Percentiles rank a stretch among this genome's conserved stretches.
Evolutionary conservation across 1,140 invertebrate genomes (phyloP).

Genomic region (Cydia amplana): DNA sequence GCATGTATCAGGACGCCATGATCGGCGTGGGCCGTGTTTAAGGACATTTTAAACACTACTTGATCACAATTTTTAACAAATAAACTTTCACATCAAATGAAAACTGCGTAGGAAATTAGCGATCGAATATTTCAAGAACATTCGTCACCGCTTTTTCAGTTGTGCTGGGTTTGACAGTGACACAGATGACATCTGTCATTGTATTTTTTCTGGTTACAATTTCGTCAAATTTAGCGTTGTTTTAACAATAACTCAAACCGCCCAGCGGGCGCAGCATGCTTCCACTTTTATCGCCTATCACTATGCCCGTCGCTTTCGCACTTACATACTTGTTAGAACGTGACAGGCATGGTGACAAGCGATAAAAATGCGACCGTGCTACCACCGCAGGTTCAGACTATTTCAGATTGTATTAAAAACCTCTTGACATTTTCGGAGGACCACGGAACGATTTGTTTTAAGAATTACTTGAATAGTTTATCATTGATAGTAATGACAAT

Average conservation of each 20-base stretch:
- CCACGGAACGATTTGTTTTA: too few relatives aligned
- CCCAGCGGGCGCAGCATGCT: too few relatives aligned
- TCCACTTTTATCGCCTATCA: too few relatives aligned
- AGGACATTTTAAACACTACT: constrained; percentile 84
- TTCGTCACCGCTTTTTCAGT: constrained; percentile 4
- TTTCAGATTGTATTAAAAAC: not conserved
- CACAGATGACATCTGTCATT: not conserved
- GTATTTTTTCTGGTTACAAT: too few relatives aligned
- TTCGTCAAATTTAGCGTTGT: not conserved
- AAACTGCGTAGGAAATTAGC: constrained; percentile 13
- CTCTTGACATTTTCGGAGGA: not conserved
- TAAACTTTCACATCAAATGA: not conserved
- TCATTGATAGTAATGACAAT: constrained; percentile 1
- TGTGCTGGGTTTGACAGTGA: not conserved
- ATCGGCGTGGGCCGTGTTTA: constrained; percentile 95
- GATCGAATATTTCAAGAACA: constrained; percentile 32
- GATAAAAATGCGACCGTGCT: too few relatives aligned
- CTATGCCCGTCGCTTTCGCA: too few relatives aligned
- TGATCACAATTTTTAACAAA: not conserved
- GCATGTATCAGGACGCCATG: constrained; percentile 94
- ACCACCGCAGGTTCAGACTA: too few relatives aligned
- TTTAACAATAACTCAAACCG: not conserved
- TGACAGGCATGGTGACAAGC: too few relatives aligned
- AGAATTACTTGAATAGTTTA: constrained; percentile 27
- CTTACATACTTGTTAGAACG: too few relatives aligned